These are phyloP conservation scores for Pseudachorutes palmiensis DNA, from an alignment of 1,140 invertebrate genomes.

Conservation along the genomic window DNA sequence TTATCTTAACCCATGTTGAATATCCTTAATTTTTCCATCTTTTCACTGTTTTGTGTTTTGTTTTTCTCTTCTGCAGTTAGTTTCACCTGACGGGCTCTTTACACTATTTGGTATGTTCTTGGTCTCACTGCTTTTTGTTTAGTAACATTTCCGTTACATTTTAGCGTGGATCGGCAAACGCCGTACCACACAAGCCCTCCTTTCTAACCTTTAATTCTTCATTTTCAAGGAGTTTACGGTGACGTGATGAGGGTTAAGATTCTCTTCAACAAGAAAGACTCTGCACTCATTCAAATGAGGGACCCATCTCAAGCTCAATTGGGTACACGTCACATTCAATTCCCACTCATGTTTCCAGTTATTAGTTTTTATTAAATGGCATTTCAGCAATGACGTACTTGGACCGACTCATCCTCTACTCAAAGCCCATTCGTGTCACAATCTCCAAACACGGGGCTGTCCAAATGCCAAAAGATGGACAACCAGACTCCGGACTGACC, in stretches of 20 bases:
- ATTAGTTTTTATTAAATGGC: too few relatives aligned
- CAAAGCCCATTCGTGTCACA: constrained; percentile 93
- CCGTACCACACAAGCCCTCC: background rate
- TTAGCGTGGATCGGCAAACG: too few relatives aligned
- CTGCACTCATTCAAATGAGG: constrained; percentile 95
- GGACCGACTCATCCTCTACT: constrained; percentile 93
- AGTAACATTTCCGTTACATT: constrained; percentile 10
- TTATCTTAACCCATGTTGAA: background rate
- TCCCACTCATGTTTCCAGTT: background rate
- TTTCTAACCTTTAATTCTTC: too few relatives aligned
- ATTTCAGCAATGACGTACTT: constrained; percentile 98
- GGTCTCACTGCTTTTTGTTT: constrained; percentile 52
- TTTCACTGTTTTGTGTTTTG: constrained; percentile 28
- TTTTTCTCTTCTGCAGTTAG: constrained; percentile 61
- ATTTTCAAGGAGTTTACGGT: constrained; percentile 89
- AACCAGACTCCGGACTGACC: constrained; percentile 77
- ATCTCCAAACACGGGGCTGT: constrained; percentile 95
- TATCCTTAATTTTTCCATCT: background rate
- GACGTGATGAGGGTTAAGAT: constrained; percentile 99
- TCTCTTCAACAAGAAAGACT: constrained; percentile 99
- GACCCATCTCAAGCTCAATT: constrained; percentile 96
- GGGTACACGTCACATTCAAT: constrained; percentile 56
- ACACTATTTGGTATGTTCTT: constrained; percentile 99
- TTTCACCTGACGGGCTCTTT: constrained; percentile 99
- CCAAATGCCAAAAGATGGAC: constrained; percentile 97